Conservation (phyloP, 35 echinoderm and acorn worm species). For the Holothuria glaberrima region DNA sequence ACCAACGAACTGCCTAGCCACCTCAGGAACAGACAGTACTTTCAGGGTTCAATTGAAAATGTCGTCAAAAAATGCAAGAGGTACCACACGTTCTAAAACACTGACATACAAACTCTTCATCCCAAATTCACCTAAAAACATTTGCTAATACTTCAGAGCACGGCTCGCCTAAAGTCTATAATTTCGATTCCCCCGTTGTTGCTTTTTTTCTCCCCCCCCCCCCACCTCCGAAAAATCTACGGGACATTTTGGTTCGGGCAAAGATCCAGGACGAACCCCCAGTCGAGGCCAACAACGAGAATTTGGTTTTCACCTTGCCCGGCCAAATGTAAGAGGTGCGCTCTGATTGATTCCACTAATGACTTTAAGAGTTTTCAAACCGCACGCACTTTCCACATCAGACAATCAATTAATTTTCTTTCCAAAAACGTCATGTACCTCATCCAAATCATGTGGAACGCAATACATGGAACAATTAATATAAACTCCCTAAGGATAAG, state of each 20-base stretch:
- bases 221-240: too few relatives aligned
- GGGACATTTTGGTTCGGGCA: too few relatives aligned
- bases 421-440: not conserved
- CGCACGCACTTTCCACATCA: not conserved
- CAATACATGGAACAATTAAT: not conserved
- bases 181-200: too few relatives aligned
- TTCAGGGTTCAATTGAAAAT: too few relatives aligned
- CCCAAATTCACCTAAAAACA: too few relatives aligned
- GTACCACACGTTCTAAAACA: too few relatives aligned
- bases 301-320: conserved; percentile 25
- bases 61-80: conserved; percentile 3
- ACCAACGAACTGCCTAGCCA: too few relatives aligned
- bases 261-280: not conserved
- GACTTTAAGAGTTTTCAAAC: not conserved
- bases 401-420: not conserved
- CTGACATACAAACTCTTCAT: too few relatives aligned
- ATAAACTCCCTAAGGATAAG: not conserved
- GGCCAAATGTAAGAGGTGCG: not conserved
- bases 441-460: not conserved
- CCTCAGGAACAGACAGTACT: too few relatives aligned
- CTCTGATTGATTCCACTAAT: conserved; percentile 26
- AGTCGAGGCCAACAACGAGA: conserved; percentile 34
- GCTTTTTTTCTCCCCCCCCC: too few relatives aligned
- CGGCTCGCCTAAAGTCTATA: too few relatives aligned
- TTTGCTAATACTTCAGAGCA: too few relatives aligned